These are phyloP conservation scores for Centropus unirufus DNA, from an alignment of 2,113 vertebrate genomes.

Conservation along the genomic window DNA sequence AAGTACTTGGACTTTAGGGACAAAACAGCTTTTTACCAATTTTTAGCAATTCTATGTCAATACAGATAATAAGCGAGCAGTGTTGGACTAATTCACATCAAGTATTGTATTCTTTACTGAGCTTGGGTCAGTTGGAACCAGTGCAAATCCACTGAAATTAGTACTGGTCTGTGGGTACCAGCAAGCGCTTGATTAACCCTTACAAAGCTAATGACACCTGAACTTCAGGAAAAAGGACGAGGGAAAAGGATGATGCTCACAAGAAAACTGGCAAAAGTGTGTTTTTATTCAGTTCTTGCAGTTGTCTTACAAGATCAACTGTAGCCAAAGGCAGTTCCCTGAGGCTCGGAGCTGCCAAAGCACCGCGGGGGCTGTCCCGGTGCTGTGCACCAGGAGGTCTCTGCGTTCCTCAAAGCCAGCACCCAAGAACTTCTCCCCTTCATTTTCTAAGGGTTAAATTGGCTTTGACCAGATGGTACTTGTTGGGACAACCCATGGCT, in stretches of 20 bases:
- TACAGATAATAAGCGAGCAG: not conserved
- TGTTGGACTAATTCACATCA: not conserved
- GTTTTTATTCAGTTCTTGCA: not conserved
- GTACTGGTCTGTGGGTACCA: not conserved
- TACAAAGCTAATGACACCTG: not conserved
- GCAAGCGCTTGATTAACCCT: not conserved
- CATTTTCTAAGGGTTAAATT: too few species aligned
- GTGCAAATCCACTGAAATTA: not conserved
- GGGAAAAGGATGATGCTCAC: fast-evolving
- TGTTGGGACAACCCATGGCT: not conserved
- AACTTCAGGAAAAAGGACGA: not conserved
- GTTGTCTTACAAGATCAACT: fast-evolving
- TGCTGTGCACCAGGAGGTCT: too few species aligned
- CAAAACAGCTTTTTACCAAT: not conserved
- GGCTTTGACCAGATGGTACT: not conserved
- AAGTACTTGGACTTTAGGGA: not conserved
- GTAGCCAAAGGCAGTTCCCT: not conserved
- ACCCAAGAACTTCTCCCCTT: not conserved
- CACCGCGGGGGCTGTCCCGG: fast-evolving
- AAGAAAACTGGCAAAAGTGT: not conserved
- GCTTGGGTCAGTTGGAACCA: not conserved
- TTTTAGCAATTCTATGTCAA: fast-evolving
- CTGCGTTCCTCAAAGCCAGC: too few species aligned
- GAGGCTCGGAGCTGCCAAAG: too few species aligned
- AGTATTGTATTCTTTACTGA: not conserved